Conservation (phyloP, 2,888 invertebrate species). For the Amaurobius ferox region DNA sequence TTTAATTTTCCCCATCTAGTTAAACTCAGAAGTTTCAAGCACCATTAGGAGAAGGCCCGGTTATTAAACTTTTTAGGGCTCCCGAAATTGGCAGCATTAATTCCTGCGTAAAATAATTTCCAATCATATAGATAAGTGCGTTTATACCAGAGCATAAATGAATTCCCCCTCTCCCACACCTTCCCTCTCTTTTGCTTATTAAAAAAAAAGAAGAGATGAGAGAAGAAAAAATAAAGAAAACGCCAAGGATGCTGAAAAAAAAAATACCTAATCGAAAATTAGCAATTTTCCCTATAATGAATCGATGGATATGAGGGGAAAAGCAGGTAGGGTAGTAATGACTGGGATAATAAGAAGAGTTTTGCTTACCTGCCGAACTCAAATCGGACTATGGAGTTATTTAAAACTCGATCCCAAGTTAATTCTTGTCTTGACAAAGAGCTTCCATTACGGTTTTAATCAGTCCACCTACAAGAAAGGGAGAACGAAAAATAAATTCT, state of each 20-base stretch:
- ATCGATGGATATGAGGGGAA: slow-evolving; percentile 17
- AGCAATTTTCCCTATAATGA: slow-evolving; percentile 48
- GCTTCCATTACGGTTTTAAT: slow-evolving; percentile 62
- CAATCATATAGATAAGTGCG: slow-evolving; percentile 14
- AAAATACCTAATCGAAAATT: slow-evolving; percentile 42
- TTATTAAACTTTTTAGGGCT: slow-evolving; percentile 9
- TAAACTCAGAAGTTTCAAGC: slow-evolving; percentile 1
- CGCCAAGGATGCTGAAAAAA: background rate
- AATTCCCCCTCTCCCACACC: background rate
- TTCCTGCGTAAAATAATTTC: slow-evolving; percentile 8
- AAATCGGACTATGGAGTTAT: slow-evolving; percentile 35
- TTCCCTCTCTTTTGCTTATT: background rate
- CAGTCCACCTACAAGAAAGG: slow-evolving; percentile 54
- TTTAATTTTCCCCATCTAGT: slow-evolving; percentile 6
- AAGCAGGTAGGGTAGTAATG: slow-evolving; percentile 10
- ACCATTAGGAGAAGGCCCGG: background rate
- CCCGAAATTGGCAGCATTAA: slow-evolving; percentile 7
- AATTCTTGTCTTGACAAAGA: slow-evolving; percentile 44
- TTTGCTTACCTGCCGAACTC: slow-evolving; percentile 52
- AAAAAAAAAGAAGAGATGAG: slow-evolving; percentile 19
- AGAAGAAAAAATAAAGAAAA: slow-evolving; percentile 14
- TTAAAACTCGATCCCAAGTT: slow-evolving; percentile 46
- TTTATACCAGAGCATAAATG: background rate
- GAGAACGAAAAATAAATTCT: slow-evolving; percentile 43
- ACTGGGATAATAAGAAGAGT: slow-evolving; percentile 17